phyloP scores from a whole-genome alignment of 2,113 vertebrate genomes.

The Sebastes fasciatus region DNA sequence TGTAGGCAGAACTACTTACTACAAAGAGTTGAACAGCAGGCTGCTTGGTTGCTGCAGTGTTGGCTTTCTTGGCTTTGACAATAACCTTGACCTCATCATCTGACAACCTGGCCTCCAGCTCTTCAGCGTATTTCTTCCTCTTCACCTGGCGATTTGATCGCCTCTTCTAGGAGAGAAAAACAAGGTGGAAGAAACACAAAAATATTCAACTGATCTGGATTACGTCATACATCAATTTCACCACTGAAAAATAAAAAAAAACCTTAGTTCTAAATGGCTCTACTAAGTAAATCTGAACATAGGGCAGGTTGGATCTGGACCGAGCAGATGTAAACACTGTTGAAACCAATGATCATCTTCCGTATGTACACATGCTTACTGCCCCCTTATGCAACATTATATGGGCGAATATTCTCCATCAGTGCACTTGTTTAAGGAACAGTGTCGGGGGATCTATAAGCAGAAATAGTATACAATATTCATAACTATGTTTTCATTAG shows the following conservation, averaged over 20 bases:
- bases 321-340: neutral
- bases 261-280: neutral
- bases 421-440: neutral
- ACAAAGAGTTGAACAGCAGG: constrained; percentile 96
- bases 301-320: neutral
- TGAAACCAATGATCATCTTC: neutral
- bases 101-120: constrained; percentile 91
- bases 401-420: neutral
- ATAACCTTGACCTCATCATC: constrained; percentile 94
- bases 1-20: constrained; percentile 81
- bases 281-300: neutral
- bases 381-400: neutral
- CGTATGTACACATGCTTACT: neutral
- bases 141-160: constrained; percentile 99
- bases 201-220: neutral
- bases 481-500: too few relatives aligned
- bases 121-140: constrained; percentile 96
- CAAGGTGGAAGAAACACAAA: neutral
- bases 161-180: constrained; percentile 88
- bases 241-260: neutral
- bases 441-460: too few relatives aligned
- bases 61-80: constrained; percentile 92
- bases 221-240: neutral
- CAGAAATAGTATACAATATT: too few relatives aligned
- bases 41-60: constrained; percentile 83